Evolutionary conservation across 2,888 invertebrate genomes (phyloP).

Genomic region (Macrosoma leucophasiata): DNA sequence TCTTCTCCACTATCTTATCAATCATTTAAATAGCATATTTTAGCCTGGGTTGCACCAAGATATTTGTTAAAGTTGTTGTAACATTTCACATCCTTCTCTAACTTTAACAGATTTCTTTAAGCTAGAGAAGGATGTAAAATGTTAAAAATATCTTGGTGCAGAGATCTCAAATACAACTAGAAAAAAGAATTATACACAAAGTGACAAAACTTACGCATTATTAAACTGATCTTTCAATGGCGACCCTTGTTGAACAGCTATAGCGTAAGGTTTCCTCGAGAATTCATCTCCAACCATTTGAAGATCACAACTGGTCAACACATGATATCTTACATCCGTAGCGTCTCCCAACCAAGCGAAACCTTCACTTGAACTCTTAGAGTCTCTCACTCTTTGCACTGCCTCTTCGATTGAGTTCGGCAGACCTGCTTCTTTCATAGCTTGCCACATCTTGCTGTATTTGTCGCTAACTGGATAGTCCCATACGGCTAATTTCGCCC

Average conservation of each 20-base stretch:
- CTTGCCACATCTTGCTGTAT: slow-evolving; percentile 99
- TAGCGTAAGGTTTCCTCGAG: slow-evolving; percentile 96
- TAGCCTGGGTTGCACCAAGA: too few species aligned
- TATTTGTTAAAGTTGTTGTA: too few species aligned
- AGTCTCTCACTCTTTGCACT: slow-evolving; percentile 79
- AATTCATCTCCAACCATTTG: slow-evolving; percentile 97
- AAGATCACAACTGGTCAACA: slow-evolving; percentile 90
- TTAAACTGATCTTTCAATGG: slow-evolving; percentile 96
- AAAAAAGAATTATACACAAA: too few species aligned
- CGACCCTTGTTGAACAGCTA: slow-evolving; percentile 97
- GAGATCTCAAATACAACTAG: too few species aligned
- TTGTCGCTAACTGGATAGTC: slow-evolving; percentile 99
- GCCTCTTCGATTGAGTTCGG: slow-evolving; percentile 89
- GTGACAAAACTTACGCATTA: slow-evolving; percentile 87
- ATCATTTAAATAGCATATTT: too few species aligned
- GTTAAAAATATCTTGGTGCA: too few species aligned
- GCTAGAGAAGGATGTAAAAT: too few species aligned
- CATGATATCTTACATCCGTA: slow-evolving; percentile 88
- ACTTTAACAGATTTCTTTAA: too few species aligned
- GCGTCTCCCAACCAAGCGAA: slow-evolving; percentile 97
- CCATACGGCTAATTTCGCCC: slow-evolving; percentile 97
- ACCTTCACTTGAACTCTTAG: slow-evolving; percentile 83
- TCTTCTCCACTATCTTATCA: too few species aligned
- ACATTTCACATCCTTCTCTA: too few species aligned
- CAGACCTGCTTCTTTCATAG: slow-evolving; percentile 89